These are phyloP conservation scores for Microplitis deprimator DNA, from an alignment of 2,888 invertebrate species.

Conservation along the genomic window DNA sequence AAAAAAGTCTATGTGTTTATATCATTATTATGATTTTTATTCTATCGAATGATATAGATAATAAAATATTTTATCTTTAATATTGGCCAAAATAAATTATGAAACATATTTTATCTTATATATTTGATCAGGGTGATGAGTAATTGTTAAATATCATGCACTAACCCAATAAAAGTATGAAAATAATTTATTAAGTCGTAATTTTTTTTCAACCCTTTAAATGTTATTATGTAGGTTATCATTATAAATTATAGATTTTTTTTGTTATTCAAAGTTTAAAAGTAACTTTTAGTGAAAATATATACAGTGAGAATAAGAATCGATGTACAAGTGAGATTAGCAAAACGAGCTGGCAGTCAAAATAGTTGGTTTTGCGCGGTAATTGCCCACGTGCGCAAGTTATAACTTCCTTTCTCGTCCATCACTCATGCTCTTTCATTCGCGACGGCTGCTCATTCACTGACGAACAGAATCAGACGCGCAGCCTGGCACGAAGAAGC, in stretches of 20 bases:
- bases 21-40: background rate
- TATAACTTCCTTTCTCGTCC: conserved; percentile 60
- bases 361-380: conserved; percentile 46
- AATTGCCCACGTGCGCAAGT: conserved; percentile 52
- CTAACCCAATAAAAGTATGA: background rate
- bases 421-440: conserved; percentile 60
- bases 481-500: conserved; percentile 65
- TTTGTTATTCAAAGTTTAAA: background rate
- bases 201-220: background rate
- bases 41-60: background rate
- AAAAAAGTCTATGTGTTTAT: background rate
- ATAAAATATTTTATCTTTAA: background rate
- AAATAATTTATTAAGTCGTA: background rate
- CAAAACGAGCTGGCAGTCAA: conserved; percentile 20
- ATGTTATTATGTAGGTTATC: background rate
- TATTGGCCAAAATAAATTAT: background rate
- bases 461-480: conserved; percentile 54
- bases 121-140: background rate
- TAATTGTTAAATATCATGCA: background rate
- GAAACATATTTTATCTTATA: background rate
- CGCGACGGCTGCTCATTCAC: conserved; percentile 61
- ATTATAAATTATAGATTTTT: background rate
- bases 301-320: conserved; percentile 10
- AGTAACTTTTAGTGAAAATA: background rate
- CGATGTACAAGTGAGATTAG: conserved; percentile 15